Evolutionary conservation across 2,113 vertebrate genomes (phyloP), one percentile per base, ranked within the genome.

Genomic region (Sinocyclocheilus grahami): DNA sequence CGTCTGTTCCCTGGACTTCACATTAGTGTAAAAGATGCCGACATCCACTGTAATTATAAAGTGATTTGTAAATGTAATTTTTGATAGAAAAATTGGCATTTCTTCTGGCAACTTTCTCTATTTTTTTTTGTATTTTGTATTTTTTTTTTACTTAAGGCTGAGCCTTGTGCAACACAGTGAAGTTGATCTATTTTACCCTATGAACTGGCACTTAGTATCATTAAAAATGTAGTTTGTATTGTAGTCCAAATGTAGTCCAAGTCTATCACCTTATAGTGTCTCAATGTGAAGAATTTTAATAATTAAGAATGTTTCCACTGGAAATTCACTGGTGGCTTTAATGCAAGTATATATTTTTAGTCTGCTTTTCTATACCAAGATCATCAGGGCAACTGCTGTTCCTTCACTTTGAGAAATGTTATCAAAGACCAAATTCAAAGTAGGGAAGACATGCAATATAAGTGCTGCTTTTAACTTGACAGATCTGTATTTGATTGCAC

Each of bases 391-490:
- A 67, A 30, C 13, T 76, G 13, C 3, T 46, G 42, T 76, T 76
- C 72, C 3, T n/a, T 76, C 72, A 48, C 12, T 51, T 51, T 51
- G 12, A 51, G 48, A 51, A 3, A 12, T 33, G 55, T 33, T 20
- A 27, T 78, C 46, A 42, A 72, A 10, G 24, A 27, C 24, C 14
- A 55, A 53, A 78, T 14, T 78, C 46, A 78, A 78, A 24, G 76
- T 20, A 5, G 42, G 6, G n/a, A 76, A 48, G 42, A 51, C 72
- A 51, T 55, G 51, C 33, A 78, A 78, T 78, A 78, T 55, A 53
- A 78, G 76, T 53, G 16, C 30, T 27, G 14, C 11, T 55, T 78
- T 55, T 55, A 78, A 55, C 75, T 78, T 78, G 8, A 33, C 76
- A 51, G 76, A 55, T 78, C n/a, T 1, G 2, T 18, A 14, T 78